Evolutionary conservation across 1,140 invertebrate species (phyloP).

Genomic region (Chlorops oryzae): DNA sequence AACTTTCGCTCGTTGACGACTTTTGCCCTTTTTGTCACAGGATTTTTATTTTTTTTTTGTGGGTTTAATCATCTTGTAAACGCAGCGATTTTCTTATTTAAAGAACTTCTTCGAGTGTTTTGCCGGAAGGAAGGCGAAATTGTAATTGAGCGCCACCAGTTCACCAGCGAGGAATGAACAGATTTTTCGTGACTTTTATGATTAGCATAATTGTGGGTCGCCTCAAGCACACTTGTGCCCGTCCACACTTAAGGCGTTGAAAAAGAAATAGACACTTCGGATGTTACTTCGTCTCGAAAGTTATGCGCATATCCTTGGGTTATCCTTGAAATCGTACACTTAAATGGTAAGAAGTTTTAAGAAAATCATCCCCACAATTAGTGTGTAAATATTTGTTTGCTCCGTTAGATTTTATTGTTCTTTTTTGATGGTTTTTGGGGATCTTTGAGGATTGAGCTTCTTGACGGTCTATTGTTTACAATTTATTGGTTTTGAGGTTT

Average conservation of each 20-base stretch:
- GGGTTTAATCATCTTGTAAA: too few species aligned
- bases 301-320: conserved; percentile 1
- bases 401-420: conserved; percentile 1
- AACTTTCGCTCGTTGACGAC: too few species aligned
- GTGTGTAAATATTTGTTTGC: background rate
- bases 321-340: background rate
- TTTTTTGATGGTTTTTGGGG: conserved; percentile 1
- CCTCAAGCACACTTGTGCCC: conserved; percentile 12
- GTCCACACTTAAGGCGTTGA: conserved; percentile 13
- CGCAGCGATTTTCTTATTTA: too few species aligned
- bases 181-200: background rate
- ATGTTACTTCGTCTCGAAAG: background rate
- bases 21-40: too few species aligned
- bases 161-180: too few species aligned
- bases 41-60: too few species aligned
- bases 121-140: too few species aligned
- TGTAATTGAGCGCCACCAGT: too few species aligned
- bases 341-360: too few species aligned
- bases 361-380: conserved; percentile 12
- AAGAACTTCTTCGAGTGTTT: too few species aligned
- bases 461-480: background rate
- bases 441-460: background rate
- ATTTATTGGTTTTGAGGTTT: background rate
- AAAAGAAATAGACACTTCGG: conserved; percentile 15
- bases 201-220: conserved; percentile 12